These are phyloP conservation scores for Heliconius congener DNA, from an alignment of 1,140 invertebrate species.

Conservation along the genomic window DNA sequence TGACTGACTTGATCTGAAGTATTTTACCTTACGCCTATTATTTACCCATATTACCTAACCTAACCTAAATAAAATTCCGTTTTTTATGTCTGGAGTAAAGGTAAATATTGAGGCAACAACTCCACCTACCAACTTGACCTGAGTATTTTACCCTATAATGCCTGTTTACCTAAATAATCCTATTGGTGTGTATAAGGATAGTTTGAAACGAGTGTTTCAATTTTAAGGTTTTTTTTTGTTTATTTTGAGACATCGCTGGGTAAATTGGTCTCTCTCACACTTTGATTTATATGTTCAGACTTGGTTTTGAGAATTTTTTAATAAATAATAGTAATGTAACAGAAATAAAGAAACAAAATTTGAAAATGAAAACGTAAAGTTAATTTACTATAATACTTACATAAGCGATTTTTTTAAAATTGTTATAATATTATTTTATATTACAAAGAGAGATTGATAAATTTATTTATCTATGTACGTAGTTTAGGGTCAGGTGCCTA, in stretches of 20 bases:
- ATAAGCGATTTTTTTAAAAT: not conserved
- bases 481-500: slow-evolving; percentile 20
- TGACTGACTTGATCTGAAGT: too few species aligned
- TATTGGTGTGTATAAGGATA: not conserved
- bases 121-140: too few species aligned
- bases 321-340: too few species aligned
- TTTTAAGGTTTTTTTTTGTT: too few species aligned
- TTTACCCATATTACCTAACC: not conserved
- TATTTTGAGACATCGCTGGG: not conserved
- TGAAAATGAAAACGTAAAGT: not conserved
- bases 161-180: not conserved
- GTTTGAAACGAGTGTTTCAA: not conserved
- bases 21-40: not conserved
- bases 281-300: not conserved
- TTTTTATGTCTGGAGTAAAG: too few species aligned
- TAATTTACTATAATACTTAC: not conserved
- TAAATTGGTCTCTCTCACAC: slow-evolving; percentile 6
- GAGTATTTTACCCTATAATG: too few species aligned
- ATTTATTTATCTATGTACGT: not conserved
- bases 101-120: too few species aligned
- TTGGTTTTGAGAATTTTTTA: too few species aligned
- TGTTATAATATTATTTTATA: slow-evolving; percentile 4
- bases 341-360: too few species aligned
- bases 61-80: too few species aligned
- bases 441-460: slow-evolving; percentile 8